Conservation (phyloP, 2,113 vertebrate genomes). For the Rhea americana region DNA sequence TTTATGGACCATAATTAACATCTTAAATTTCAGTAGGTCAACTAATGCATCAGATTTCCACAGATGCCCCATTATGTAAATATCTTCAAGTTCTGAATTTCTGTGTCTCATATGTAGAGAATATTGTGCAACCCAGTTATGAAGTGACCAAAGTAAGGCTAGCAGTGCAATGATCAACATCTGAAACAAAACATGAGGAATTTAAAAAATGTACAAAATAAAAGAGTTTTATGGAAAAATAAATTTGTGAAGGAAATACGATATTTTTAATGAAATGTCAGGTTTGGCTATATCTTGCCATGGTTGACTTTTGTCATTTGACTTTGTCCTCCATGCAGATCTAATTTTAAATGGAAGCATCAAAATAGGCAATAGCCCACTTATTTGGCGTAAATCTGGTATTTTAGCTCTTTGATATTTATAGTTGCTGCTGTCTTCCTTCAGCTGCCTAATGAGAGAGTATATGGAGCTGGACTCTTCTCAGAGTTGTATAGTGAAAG, state of each 20-base stretch:
- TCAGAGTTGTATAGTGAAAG: accelerated
- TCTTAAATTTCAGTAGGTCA: background rate
- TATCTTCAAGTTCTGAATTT: background rate
- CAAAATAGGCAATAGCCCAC: background rate
- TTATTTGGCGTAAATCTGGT: background rate
- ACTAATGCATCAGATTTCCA: background rate
- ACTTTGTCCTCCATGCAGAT: background rate
- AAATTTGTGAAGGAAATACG: background rate
- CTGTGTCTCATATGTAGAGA: background rate
- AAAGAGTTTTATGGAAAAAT: background rate
- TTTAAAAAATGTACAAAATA: background rate
- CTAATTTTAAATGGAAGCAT: background rate
- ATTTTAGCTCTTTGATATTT: background rate
- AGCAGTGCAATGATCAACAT: background rate
- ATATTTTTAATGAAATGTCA: background rate
- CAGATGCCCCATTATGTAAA: background rate
- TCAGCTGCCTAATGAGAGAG: background rate
- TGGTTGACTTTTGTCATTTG: background rate
- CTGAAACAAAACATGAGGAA: background rate
- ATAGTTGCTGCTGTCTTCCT: background rate
- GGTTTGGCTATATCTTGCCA: background rate
- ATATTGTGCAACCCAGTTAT: background rate
- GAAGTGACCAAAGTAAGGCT: background rate
- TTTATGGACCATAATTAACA: background rate
- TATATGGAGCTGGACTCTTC: background rate